A percentile compares a stretch with the other conserved stretches of the same genome.
Evolutionary conservation across 2,797 vertebrate genomes (phyloP).

Genomic region (Xenopus petersii): DNA sequence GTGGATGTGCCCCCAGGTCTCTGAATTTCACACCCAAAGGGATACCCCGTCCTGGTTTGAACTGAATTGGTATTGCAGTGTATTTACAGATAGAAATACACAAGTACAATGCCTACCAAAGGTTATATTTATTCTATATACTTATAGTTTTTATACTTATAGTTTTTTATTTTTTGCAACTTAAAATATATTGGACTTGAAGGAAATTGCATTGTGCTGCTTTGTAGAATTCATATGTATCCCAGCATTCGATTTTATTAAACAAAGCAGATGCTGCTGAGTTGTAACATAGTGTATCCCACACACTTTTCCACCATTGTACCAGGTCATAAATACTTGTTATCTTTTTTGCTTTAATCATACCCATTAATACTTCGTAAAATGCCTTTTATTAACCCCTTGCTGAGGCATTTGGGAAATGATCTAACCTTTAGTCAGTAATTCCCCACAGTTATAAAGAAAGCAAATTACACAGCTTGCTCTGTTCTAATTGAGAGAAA

Average conservation of each 20-base stretch:
- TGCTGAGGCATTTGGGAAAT: conserved; percentile 45
- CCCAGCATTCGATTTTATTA: conserved; percentile 3
- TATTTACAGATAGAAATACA: no score
- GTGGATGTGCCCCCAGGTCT: no score
- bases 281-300: conserved; percentile 4
- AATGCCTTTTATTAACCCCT: conserved; percentile 47
- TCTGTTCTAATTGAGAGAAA: conserved; percentile 46
- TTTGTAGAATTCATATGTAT: background rate
- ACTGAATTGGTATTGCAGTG: no score
- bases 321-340: conserved; percentile 32
- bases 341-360: conserved; percentile 33
- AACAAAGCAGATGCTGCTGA: background rate
- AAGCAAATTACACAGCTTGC: conserved; percentile 49
- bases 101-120: no score
- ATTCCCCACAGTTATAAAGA: conserved; percentile 47
- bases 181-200: background rate
- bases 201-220: background rate
- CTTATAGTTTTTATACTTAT: no score
- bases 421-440: conserved; percentile 47
- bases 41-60: no score
- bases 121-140: no score
- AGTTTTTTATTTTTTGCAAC: no score
- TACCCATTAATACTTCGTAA: conserved; percentile 43
- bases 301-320: conserved; percentile 22
- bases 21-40: no score